Conservation (phyloP, 2,797 vertebrate genomes). For the Podargus strigoides region DNA sequence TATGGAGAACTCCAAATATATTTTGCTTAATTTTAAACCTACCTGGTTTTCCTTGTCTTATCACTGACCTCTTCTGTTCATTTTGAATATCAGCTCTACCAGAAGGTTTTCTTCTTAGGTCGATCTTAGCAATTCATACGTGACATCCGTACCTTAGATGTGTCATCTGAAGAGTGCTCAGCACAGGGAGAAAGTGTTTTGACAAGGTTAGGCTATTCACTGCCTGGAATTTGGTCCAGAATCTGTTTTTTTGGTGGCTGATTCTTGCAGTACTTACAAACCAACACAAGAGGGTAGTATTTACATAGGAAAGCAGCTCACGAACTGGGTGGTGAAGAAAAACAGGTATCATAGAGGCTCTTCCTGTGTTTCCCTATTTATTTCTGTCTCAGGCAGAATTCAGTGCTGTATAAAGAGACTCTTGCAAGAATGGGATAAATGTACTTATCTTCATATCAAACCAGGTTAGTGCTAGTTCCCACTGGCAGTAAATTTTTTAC, state of each 20-base stretch:
- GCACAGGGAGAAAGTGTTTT: not conserved
- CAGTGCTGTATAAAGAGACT: not conserved
- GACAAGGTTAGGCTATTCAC: not conserved
- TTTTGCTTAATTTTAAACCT: not conserved
- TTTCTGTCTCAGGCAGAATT: not conserved
- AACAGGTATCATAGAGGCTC: fast-evolving
- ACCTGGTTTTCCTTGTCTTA: not conserved
- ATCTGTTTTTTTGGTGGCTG: not conserved
- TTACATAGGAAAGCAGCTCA: not conserved
- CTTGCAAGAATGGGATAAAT: not conserved
- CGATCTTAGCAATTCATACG: not conserved
- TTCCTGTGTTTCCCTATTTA: not conserved
- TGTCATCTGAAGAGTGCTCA: not conserved
- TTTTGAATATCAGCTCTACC: not conserved
- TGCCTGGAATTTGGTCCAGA: not conserved
- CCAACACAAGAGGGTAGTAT: conserved; percentile 1
- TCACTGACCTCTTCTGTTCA: not conserved
- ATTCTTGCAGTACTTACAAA: not conserved
- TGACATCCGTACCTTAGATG: not conserved
- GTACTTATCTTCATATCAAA: not conserved
- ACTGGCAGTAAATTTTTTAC: not conserved
- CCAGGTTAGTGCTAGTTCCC: not conserved
- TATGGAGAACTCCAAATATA: not conserved
- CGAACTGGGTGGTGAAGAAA: not conserved
- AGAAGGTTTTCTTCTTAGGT: not conserved